Percentiles rank a stretch among this genome's conserved stretches.
Evolutionary conservation across 2,888 invertebrate genomes (phyloP).

Genomic region (Tetranychus piercei): DNA sequence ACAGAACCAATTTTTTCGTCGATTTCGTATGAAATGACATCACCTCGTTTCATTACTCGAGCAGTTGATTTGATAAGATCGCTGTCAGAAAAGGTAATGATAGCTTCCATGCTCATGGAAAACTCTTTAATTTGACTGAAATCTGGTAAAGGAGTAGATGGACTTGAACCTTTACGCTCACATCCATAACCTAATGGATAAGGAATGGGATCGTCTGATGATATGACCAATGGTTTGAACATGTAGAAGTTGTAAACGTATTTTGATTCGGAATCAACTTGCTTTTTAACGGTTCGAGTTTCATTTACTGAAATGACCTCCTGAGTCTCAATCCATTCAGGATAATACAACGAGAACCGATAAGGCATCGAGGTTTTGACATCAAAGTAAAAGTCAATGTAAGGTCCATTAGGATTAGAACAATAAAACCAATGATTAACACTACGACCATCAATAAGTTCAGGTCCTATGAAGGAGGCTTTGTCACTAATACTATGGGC

Average conservation of each 20-base stretch:
- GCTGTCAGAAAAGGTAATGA: background rate
- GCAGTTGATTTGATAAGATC: background rate
- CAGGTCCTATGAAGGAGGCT: background rate
- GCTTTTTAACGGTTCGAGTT: background rate
- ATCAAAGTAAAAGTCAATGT: background rate
- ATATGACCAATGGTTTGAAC: background rate
- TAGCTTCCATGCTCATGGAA: background rate
- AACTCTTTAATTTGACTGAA: background rate
- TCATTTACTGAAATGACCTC: background rate
- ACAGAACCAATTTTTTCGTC: background rate
- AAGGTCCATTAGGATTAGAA: background rate
- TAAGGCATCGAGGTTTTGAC: background rate
- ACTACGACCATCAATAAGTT: background rate
- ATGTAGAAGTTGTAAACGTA: background rate
- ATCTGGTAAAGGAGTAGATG: background rate
- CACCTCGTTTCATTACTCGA: background rate
- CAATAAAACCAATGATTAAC: background rate
- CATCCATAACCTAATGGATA: background rate
- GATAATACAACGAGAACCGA: background rate
- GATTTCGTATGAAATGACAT: background rate
- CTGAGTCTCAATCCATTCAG: background rate
- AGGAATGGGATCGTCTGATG: background rate
- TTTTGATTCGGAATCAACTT: background rate
- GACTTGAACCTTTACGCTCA: background rate
- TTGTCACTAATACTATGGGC: background rate